Percentiles rank a stretch among this genome's conserved stretches.
Conservation (phyloP, 2,797 vertebrate species). For the Merluccius polli region DNA sequence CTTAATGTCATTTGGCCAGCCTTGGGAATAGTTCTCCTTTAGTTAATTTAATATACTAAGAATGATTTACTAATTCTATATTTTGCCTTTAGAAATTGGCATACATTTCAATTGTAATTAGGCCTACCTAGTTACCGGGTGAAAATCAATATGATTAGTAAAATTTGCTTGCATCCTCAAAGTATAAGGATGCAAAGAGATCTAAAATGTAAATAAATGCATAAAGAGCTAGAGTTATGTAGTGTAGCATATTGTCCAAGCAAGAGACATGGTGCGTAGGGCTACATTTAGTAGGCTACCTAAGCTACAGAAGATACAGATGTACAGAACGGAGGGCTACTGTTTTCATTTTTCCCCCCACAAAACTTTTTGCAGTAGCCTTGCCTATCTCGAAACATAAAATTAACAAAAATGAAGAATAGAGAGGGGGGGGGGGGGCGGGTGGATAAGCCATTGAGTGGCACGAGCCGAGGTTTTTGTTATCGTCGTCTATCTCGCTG, state of each 20-base stretch:
- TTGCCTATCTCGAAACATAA: background rate
- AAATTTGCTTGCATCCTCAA: background rate
- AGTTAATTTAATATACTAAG: background rate
- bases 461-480: background rate
- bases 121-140: background rate
- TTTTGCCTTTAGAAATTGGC: background rate
- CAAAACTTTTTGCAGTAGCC: background rate
- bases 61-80: background rate
- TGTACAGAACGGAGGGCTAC: background rate
- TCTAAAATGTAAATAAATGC: background rate
- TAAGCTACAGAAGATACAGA: background rate
- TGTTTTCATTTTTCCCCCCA: background rate
- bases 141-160: background rate
- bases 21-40: background rate
- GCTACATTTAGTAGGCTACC: background rate
- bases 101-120: background rate
- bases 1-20: background rate
- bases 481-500: conserved; percentile 11
- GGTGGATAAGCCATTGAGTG: background rate
- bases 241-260: too few species aligned
- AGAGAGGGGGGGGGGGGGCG: too few species aligned
- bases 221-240: too few species aligned
- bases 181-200: background rate
- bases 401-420: background rate
- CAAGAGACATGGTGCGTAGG: too few species aligned